Conservation (phyloP, 2,888 invertebrate species). For the Lepeophtheirus nordmannii region DNA sequence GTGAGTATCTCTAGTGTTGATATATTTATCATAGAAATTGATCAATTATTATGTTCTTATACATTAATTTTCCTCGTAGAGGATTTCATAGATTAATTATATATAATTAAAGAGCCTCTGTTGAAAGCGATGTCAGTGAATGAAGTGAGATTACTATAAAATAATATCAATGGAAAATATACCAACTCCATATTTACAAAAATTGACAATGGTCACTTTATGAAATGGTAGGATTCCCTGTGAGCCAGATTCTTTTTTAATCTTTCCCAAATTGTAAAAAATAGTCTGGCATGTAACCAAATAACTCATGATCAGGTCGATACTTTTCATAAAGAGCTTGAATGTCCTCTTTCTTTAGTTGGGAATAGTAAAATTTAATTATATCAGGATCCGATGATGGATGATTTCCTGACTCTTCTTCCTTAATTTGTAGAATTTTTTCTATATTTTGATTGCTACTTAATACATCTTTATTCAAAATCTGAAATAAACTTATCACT, state of each 20-base stretch:
- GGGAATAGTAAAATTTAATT: conserved; percentile 8
- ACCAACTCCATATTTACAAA: too few relatives aligned
- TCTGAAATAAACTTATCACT: not conserved
- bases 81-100: too few relatives aligned
- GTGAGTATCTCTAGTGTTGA: too few relatives aligned
- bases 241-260: not conserved
- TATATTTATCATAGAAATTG: too few relatives aligned
- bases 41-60: too few relatives aligned
- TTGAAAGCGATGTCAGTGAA: too few relatives aligned
- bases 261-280: conserved; percentile 11
- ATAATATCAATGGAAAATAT: too few relatives aligned
- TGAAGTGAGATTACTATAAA: too few relatives aligned
- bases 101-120: too few relatives aligned
- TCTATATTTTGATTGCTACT: not conserved
- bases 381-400: not conserved
- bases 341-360: conserved; percentile 14
- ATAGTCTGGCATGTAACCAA: conserved; percentile 17
- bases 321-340: conserved; percentile 19
- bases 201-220: too few relatives aligned
- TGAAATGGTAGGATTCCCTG: too few relatives aligned
- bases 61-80: too few relatives aligned
- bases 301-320: conserved; percentile 12
- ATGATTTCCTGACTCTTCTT: not conserved
- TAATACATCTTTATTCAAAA: not conserved
- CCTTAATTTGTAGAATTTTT: not conserved